Base-by-base conservation (phyloP, 2,797 vertebrate genomes). In the Lepilemur septentrionalis region DNA sequence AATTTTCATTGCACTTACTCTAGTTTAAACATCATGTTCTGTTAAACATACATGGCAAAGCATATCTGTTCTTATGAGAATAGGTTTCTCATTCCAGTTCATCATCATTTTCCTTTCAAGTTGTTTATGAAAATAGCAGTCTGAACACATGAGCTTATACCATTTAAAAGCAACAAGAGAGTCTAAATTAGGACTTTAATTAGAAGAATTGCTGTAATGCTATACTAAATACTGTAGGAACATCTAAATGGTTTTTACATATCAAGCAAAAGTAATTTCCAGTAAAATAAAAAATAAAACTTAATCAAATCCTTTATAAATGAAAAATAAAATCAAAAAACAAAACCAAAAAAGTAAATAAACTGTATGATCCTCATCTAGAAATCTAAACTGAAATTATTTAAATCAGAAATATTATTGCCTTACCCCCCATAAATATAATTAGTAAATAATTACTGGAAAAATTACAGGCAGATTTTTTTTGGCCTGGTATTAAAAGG, bases 101-200 rank as follows among this genome's bases (percentile, higher is more conserved):
- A 28, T 92, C 48, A 85, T 79, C 30, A 72, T 82, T 83, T 92
- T 70, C 59, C 17, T 94, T 67, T 61, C 52, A 86, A 70, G 43
- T 15, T 63, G 13, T 52, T 93, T 95, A 96, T 43, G 20, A 79
- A 98, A 95, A 67, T 69, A 61, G 28, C 67, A 85, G 38, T 10
- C 8, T 76, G 25, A 90, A 86, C 41, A 32, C 14, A 2, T 80
- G 57, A 80, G 23, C 43, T 55, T 38, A 6, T 92, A 65, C 55
- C 48, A 93, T 85, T 95, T 70, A 96, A 84, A 80, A 91, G 61
- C 4, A 59, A 32, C 25, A 59, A 86, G 91, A 22, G 65, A 84
- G 92, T 69, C 86, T 63, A 95, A 89, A 91, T 80, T 22, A 70
- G 43, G 18, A 57, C 8, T 63, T 95, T 81, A 96, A 86, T 46